phyloP scores from a whole-genome alignment of 2,888 invertebrate genomes.

The Philaethria dido region DNA sequence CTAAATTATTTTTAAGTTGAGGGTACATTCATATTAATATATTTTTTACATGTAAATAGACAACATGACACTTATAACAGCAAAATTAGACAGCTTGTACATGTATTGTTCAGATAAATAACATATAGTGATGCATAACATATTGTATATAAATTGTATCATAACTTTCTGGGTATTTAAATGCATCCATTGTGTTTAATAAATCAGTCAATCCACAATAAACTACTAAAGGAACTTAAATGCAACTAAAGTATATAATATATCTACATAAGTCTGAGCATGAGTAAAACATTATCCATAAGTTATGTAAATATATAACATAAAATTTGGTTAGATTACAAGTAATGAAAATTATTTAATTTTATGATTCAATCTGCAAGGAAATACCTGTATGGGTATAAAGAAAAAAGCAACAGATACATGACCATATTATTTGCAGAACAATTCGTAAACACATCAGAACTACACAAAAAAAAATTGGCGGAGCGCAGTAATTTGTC shows the following conservation, averaged over 20 bases:
- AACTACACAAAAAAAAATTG: conserved; percentile 51
- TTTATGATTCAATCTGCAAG: neutral
- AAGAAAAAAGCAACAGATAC: conserved; percentile 52
- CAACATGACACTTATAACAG: neutral
- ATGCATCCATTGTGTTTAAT: neutral
- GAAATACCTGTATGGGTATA: conserved; percentile 6
- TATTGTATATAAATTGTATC: neutral
- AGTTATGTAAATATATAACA: neutral
- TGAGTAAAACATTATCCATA: neutral
- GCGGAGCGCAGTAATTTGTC: conserved; percentile 26
- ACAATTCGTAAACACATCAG: conserved; percentile 76
- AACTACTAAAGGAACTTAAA: neutral
- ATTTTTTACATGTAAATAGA: neutral
- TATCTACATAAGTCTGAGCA: neutral
- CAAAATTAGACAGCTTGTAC: neutral
- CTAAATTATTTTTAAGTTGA: neutral
- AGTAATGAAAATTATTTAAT: neutral
- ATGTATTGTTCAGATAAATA: neutral
- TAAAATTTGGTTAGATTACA: neutral
- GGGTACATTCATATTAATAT: neutral
- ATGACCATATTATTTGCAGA: conserved; percentile 63
- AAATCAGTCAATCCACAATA: neutral
- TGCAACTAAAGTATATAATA: neutral
- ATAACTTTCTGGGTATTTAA: neutral
- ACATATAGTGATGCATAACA: neutral